Evolutionary conservation across 2,113 vertebrate genomes (phyloP), one percentile per base, ranked within the genome.

Genomic region (Engraulis encrasicolus): DNA sequence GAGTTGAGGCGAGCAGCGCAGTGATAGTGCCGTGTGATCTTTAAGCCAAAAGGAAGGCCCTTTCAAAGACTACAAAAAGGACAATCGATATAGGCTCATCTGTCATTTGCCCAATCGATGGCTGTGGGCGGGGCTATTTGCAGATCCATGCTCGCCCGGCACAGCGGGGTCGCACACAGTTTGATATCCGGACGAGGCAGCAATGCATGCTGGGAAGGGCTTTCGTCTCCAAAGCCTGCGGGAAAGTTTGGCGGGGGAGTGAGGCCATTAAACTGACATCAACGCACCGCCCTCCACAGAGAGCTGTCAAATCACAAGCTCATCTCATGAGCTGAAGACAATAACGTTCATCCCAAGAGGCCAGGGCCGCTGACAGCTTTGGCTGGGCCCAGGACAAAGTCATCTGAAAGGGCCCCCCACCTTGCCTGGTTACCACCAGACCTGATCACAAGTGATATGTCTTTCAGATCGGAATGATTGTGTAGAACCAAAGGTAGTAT

Each of bases 111-210:
- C 66, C 12, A 2, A 34, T 74, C 66, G 14, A 31, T 74, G 27
- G 1, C 27, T 74, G 66, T 74, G 66, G 66, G 66, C 31, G 66
- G 66, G 66, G 66, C 66, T 74, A 74, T 74, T 74, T 34, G 66
- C 66, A 74, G 66, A 74, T 74, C 66, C 66, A 74, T 74, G 66
- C 12, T 74, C 66, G 6, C n/a, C n/a, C 66, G 34, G 66, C 66
- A 34, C 66, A 74, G 66, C 66, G 14, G 66, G n/a, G 23, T 27
- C 66, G 34, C 14, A 4, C 34, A 23, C 31, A 14, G 66, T 74
- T 74, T 74, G 66, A 74, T 74, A 34, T 74, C 15, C 14, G 66
- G 66, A 31, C 31, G 17, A 34, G 27, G 14, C 27, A 11, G 12
- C 66, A 34, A 74, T 5, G 66, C 31, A 74, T 74, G 66, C 12